These are phyloP conservation scores for Anhinga rufa DNA, from an alignment of 2,113 vertebrate species.

Conservation along the genomic window DNA sequence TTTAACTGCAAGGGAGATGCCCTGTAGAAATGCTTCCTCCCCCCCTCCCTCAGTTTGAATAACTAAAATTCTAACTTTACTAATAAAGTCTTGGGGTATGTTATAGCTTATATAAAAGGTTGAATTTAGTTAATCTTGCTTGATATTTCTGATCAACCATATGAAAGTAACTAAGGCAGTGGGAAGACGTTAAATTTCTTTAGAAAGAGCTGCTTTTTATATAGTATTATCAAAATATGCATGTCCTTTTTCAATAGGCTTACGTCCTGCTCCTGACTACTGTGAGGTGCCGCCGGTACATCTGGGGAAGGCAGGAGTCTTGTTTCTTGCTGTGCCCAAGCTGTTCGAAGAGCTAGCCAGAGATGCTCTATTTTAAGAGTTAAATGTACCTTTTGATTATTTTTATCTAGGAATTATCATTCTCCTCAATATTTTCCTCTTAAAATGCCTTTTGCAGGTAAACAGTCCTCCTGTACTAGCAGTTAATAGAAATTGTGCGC, in stretches of 20 bases:
- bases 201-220: background rate
- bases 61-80: background rate
- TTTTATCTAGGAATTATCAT: background rate
- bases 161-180: background rate
- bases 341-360: background rate
- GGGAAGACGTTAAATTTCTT: background rate
- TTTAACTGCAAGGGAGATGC: background rate
- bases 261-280: background rate
- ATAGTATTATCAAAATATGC: background rate
- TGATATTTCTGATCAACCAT: background rate
- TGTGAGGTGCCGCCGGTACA: fast-evolving
- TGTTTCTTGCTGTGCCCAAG: background rate
- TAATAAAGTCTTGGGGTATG: background rate
- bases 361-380: background rate
- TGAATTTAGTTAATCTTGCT: background rate
- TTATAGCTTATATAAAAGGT: background rate
- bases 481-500: background rate
- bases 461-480: too few species aligned
- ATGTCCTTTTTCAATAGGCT: background rate
- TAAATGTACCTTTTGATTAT: background rate
- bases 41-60: background rate
- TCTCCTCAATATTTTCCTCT: background rate
- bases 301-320: background rate
- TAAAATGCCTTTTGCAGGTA: background rate
- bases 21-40: background rate